Percentiles rank a stretch among this genome's conserved stretches.
Evolutionary conservation across 2,888 invertebrate genomes (phyloP).

Genomic region (Scaptodrosophila latifasciaeformis): DNA sequence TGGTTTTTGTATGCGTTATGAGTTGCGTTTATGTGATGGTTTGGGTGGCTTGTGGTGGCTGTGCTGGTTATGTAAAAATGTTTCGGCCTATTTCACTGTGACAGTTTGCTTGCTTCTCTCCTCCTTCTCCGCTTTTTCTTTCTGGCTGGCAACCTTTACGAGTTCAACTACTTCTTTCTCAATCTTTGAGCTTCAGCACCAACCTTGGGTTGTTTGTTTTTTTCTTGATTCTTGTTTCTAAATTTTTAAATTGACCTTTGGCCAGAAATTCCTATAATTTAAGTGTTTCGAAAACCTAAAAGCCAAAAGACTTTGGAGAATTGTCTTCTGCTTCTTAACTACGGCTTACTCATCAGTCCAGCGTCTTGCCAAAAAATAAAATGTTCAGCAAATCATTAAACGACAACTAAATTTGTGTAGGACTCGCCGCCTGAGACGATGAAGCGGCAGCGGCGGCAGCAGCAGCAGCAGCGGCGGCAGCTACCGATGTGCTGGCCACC

Average conservation of each 20-base stretch:
- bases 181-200: conserved; percentile 34
- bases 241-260: conserved; percentile 51
- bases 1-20: conserved; percentile 3
- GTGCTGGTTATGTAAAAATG: conserved; percentile 21
- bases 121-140: conserved; percentile 11
- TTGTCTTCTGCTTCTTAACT: too few species aligned
- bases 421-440: conserved; percentile 61
- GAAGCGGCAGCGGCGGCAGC: too few species aligned
- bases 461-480: too few species aligned
- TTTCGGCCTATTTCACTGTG: conserved; percentile 36
- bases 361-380: conserved; percentile 69
- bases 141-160: too few species aligned
- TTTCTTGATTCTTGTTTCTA: too few species aligned
- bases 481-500: conserved; percentile 22
- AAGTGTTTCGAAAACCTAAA: conserved; percentile 18
- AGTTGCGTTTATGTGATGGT: conserved; percentile 9
- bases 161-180: too few species aligned
- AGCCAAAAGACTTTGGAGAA: too few species aligned
- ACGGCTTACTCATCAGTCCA: conserved; percentile 61
- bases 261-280: conserved; percentile 48
- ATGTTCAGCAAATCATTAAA: conserved; percentile 72
- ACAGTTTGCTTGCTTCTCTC: conserved; percentile 9
- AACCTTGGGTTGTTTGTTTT: conserved; percentile 61
- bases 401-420: conserved; percentile 72
- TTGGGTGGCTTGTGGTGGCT: too few species aligned